These are phyloP conservation scores for Erpornis zantholeuca DNA, from an alignment of 2,113 vertebrate genomes.

Conservation along the genomic window DNA sequence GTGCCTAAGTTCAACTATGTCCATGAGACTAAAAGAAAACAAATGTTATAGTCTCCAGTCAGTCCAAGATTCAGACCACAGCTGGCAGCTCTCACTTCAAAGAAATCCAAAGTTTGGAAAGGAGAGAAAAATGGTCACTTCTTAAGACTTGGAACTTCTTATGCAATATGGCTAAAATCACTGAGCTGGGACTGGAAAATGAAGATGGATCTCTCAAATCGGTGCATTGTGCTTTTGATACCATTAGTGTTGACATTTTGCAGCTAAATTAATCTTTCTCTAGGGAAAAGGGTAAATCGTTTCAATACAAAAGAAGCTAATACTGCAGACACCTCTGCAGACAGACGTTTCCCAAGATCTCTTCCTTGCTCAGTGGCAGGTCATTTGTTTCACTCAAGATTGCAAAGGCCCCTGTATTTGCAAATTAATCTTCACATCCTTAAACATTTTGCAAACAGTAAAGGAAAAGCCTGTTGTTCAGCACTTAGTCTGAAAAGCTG, in stretches of 20 bases:
- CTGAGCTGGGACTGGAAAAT: not conserved
- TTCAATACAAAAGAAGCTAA: not conserved
- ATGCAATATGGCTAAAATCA: not conserved
- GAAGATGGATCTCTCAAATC: not conserved
- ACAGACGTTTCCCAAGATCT: not conserved
- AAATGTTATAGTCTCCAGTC: conserved; percentile 23
- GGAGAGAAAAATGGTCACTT: not conserved
- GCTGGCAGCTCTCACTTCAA: conserved; percentile 20
- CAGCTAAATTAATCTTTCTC: not conserved
- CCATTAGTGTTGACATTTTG: not conserved
- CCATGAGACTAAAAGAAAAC: conserved; percentile 49
- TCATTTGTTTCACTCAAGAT: not conserved
- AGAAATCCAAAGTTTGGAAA: not conserved
- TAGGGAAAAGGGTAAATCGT: not conserved
- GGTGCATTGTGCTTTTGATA: not conserved
- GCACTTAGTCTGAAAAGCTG: not conserved
- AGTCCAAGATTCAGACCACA: conserved; percentile 20
- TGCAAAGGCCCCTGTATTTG: not conserved
- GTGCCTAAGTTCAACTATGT: conserved; percentile 12
- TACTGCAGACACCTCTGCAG: not conserved
- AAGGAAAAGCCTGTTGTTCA: not conserved
- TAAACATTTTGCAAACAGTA: not conserved
- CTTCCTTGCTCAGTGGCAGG: not conserved
- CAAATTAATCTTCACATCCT: not conserved
- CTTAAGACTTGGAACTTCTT: not conserved